Evolutionary conservation across 2,888 invertebrate genomes (phyloP), one percentile per base, ranked within the genome.

Genomic region (Bugula neritina): DNA sequence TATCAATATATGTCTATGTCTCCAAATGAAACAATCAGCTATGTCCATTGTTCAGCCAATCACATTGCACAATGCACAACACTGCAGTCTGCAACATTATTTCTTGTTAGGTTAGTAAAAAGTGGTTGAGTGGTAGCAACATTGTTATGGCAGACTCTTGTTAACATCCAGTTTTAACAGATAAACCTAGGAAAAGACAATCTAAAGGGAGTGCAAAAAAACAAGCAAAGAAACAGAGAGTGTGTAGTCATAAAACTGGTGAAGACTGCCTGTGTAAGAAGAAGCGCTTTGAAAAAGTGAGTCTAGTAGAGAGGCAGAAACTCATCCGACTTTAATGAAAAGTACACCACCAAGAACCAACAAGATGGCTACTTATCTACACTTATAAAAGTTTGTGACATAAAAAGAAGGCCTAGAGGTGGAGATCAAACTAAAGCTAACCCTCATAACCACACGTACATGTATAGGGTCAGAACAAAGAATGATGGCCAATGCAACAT

Each of bases 181-280:
- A 57, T 25, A 57, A n/a, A 23, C 57, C 5, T 57, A 57, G 57
- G n/a, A 57, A 57, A 57, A 5, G n/a, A 57, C 5, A 57, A 57
- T 3, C 17, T 43, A 5, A 43, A 5, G 5, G 17, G 17, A 17
- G 43, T 43, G 5, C 43, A 43, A n/a, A n/a, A n/a, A n/a, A n/a
- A n/a, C n/a, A n/a, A n/a, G n/a, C 43, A 10, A 43, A 43, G 43
- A 43, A 17, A 43, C 43, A 43, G 17, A 5, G 17, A 10, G 43
- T 43, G 17, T 5, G 10, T 10, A 17, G 43, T 43, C 43, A 57
- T 25, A 5, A 25, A 23, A 57, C 57, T 13, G n/a, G 57, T 5
- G 57, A 57, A 57, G 25, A 57, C 27, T 57, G 57, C n/a, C 3
- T 13, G 25, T 57, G 57, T 25, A 21, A 25, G n/a, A 13, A 57